phyloP scores from a whole-genome alignment of 1,140 invertebrate species.

The Akabosia matsudoensis region DNA sequence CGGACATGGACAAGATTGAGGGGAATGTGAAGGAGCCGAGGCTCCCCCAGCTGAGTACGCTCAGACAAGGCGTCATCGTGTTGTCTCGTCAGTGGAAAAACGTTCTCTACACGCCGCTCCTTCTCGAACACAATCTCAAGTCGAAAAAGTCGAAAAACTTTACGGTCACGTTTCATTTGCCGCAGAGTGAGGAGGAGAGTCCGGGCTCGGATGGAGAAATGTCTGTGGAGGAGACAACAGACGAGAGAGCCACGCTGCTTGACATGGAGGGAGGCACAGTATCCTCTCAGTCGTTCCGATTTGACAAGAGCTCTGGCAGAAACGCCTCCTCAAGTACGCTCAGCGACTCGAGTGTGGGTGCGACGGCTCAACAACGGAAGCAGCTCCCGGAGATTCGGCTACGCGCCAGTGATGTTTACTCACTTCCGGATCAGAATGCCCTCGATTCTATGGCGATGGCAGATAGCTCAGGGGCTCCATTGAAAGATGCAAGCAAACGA shows the following conservation, averaged over 20 bases:
- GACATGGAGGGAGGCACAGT: constrained; percentile 58
- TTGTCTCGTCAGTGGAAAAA: constrained; percentile 95
- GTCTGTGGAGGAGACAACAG: constrained; percentile 63
- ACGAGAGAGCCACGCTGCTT: constrained; percentile 79
- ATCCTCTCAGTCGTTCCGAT: constrained; percentile 41
- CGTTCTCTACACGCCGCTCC: constrained; percentile 85
- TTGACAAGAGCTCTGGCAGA: constrained; percentile 40
- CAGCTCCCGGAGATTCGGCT: not conserved
- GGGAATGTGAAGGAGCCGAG: constrained; percentile 75
- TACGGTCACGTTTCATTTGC: constrained; percentile 82
- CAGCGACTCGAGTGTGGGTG: constrained; percentile 30
- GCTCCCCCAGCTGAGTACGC: constrained; percentile 78
- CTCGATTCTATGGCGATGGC: not conserved
- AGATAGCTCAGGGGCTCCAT: not conserved
- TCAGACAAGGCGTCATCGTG: constrained; percentile 88
- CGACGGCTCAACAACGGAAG: not conserved
- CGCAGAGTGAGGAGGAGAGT: constrained; percentile 72
- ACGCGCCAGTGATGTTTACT: not conserved
- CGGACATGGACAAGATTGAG: constrained; percentile 72
- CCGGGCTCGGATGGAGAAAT: constrained; percentile 58
- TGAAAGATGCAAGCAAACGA: not conserved
- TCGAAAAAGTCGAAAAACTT: constrained; percentile 71
- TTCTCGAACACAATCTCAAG: constrained; percentile 80
- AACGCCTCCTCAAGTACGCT: constrained; percentile 25
- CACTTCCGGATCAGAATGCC: constrained; percentile 5